Evolutionary conservation across 2,797 vertebrate genomes (phyloP).

Genomic region (Muraenolepis orangiensis): DNA sequence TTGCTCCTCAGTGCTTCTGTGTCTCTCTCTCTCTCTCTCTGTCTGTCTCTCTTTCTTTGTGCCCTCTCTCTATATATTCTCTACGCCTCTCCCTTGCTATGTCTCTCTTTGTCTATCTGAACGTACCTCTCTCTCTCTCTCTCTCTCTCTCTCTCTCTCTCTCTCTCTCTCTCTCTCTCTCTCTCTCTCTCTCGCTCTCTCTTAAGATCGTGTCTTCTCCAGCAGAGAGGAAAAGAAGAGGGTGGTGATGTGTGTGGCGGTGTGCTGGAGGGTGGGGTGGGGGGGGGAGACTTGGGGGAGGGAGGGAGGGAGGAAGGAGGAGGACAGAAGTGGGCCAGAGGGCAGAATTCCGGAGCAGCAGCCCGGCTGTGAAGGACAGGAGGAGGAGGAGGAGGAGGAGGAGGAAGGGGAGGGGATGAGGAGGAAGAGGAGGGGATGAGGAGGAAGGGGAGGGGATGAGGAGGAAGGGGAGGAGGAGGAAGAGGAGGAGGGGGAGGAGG

Average conservation of each 20-base stretch:
- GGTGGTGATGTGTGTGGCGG: neutral
- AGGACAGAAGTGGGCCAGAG: slow-evolving; percentile 71
- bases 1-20: too few relatives aligned
- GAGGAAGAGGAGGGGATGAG: slow-evolving; percentile 13
- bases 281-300: neutral
- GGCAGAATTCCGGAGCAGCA: slow-evolving; percentile 75
- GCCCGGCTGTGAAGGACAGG: slow-evolving; percentile 72
- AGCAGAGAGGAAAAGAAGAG: neutral
- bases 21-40: too few relatives aligned
- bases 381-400: slow-evolving; percentile 38
- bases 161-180: neutral
- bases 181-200: neutral
- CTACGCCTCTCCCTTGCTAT: too few relatives aligned
- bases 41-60: too few relatives aligned
- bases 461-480: slow-evolving; percentile 52
- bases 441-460: slow-evolving; percentile 55
- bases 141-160: too few relatives aligned
- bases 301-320: slow-evolving; percentile 4
- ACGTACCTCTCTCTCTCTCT: too few relatives aligned
- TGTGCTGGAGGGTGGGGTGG: slow-evolving; percentile 22
- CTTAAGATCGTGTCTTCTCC: neutral
- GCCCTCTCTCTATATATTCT: too few relatives aligned
- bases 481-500: slow-evolving; percentile 18
- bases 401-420: slow-evolving; percentile 20
- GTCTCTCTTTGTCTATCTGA: too few relatives aligned